Percentiles rank a stretch among this genome's conserved stretches.
Evolutionary conservation across 2,113 vertebrate species (phyloP).

Genomic region (Fukomys damarensis): DNA sequence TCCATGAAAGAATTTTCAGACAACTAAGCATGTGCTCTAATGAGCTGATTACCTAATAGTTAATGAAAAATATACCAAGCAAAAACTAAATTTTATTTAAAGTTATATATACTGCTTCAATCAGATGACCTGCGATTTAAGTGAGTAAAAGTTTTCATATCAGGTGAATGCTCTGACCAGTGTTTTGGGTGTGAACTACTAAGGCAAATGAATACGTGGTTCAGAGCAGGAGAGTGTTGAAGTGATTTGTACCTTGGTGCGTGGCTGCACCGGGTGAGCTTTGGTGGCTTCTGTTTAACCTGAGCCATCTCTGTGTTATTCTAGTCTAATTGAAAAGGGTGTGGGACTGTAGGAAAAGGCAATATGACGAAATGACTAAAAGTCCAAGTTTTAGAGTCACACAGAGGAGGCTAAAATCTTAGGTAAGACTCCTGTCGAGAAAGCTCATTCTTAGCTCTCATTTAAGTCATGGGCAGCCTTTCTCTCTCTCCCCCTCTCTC

Average conservation of each 20-base stretch:
- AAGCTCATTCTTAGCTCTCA: not conserved
- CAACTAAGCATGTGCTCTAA: not conserved
- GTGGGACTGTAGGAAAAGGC: not conserved
- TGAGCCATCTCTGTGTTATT: not conserved
- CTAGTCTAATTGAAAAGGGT: not conserved
- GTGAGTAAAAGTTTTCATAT: not conserved
- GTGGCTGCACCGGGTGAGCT: not conserved
- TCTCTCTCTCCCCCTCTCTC: not conserved
- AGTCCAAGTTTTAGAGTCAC: not conserved
- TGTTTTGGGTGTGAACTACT: not conserved
- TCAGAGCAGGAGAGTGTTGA: not conserved
- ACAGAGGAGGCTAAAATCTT: not conserved
- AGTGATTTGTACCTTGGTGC: not conserved
- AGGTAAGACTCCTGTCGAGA: not conserved
- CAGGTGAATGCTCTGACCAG: not conserved
- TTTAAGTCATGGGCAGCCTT: not conserved
- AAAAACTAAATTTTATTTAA: conserved; percentile 40
- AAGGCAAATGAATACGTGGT: not conserved
- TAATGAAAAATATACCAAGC: not conserved
- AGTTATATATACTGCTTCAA: not conserved
- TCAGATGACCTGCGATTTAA: not conserved
- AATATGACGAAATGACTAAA: not conserved
- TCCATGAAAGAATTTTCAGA: conserved; percentile 43
- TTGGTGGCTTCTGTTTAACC: not conserved
- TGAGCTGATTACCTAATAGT: not conserved